Base-by-base conservation (phyloP, 2,888 invertebrate genomes). In the Dusona sp. region DNA sequence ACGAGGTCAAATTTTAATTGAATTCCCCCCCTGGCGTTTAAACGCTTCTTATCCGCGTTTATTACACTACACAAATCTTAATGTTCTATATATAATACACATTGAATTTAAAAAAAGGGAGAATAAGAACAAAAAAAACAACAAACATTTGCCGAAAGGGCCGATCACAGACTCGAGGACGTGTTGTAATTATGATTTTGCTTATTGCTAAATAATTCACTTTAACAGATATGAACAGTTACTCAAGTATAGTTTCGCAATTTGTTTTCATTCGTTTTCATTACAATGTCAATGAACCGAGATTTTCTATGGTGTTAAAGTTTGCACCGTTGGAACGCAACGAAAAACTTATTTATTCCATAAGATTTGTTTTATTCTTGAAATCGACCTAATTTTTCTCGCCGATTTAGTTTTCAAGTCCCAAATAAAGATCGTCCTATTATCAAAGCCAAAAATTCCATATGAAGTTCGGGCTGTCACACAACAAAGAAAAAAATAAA, bases 1-100 rank as follows among this genome's bases (percentile, higher is more conserved):
- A 78, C 85, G 81, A 85, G 85, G 85, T 85, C 81, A 81, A 36
- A 42, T 73, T 81, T 85, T 85, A 85, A 85, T 85, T 79, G 85
- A 85, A 85, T 85, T 81, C 81, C 68, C 74, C 78, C 61, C 73
- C 61, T 51, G 73, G 73, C 73, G 73, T 57, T 73, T 19, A 78
- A 79, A 54, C 48, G 70, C 64, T 64, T 80, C 70, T 54, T 70
- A 57, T 29, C 80, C 33, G 19, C 79, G 33, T 38, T 78, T 36
- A 68, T 79, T 79, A 57, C 77, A 19, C 25, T 25, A 25, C 54
- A 57, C 78, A 33, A 29, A 79, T 68, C 38, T 64, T 70, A 67
- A 8, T 45, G 36, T 68, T 67, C 22, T 38, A 25, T 57, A 68
- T 57, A 42, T 7, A 13, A 51, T n/a, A 29, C 61, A 29, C 29